Evolutionary conservation across 1,140 invertebrate genomes (phyloP).

Genomic region (Psix sp.): DNA sequence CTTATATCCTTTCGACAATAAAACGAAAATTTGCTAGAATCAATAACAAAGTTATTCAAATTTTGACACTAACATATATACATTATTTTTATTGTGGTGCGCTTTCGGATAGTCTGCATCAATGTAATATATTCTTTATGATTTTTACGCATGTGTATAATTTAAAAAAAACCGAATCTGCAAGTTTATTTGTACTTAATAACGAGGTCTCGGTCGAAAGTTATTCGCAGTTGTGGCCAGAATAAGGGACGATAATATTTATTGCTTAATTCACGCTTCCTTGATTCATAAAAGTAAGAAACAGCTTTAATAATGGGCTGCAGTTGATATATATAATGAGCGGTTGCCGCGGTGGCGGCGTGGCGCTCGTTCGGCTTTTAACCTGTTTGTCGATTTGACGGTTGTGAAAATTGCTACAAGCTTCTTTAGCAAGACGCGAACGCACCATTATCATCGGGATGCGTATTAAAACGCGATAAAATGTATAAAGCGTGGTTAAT

Average conservation of each 20-base stretch:
- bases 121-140: too few species aligned
- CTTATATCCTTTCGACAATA: too few species aligned
- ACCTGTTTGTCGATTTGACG: constrained; percentile 62
- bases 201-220: constrained; percentile 52
- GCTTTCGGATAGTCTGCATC: too few species aligned
- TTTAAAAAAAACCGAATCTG: constrained; percentile 18
- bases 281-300: constrained; percentile 76
- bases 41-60: too few species aligned
- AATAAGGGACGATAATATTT: constrained; percentile 62
- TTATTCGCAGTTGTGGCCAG: constrained; percentile 55
- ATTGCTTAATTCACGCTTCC: constrained; percentile 75
- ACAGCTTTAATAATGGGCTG: constrained; percentile 74
- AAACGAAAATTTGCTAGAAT: too few species aligned
- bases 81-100: too few species aligned
- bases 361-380: constrained; percentile 52
- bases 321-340: constrained; percentile 64
- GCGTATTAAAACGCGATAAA: constrained; percentile 51
- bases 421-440: constrained; percentile 42
- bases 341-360: constrained; percentile 55
- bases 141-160: constrained; percentile 2
- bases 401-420: constrained; percentile 59
- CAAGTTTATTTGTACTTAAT: constrained; percentile 57
- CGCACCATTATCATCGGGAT: constrained; percentile 33
- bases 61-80: too few species aligned
- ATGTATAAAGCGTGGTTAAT: constrained; percentile 48